Evolutionary conservation across 2,113 vertebrate genomes (phyloP), one percentile per base, ranked within the genome.

Genomic region (Cyanistes caeruleus): DNA sequence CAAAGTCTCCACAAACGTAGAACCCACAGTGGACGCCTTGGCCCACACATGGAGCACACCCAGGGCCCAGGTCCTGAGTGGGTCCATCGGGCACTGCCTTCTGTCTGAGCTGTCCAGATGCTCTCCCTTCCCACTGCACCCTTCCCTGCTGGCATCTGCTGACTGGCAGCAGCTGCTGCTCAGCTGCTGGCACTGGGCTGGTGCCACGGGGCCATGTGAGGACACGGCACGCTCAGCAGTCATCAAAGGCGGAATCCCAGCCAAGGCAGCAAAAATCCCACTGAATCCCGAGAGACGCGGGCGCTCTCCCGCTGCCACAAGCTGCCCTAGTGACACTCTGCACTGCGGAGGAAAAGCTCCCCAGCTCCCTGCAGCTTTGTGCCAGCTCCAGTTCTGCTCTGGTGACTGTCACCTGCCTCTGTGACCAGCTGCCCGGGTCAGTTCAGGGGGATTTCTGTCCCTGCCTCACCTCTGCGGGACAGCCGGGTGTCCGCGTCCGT

Each of bases 401-500:
- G 19, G 17, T 48, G 64, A 13, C 55, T 17, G 48, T 59, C 84
- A 55, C 44, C 22, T 63, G 72, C 60, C 75, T 14, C 67, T 44
- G 15, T 0, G 1, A 43, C 14, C 59, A 78, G 60, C 62, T 67
- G 37, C 39, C 35, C 24, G 18, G 25, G 33, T 19, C 37, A 68
- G 15, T 13, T 19, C 9, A 19, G 59, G 49, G 37, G 31, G 13
- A 11, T 18, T 70, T 25, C 33, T 74, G 67, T 39, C n/a, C 49
- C 69, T 18, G 81, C 76, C 94, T 91, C 96, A 99, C 99, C 99
- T 99, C 99, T 98, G 85, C 99, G 99, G 17, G 99, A 99, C 49
- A 99, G 99, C 41, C 99, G 98, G 7, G 99, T 99, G 97, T 99
- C 99, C 2, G 99, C 98, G 0, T 99, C 99, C 0, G 99, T 99